These are phyloP conservation scores for Palythoa caribaeorum DNA, from an alignment of 92 coral and sea anemone species.

Conservation along the genomic window DNA sequence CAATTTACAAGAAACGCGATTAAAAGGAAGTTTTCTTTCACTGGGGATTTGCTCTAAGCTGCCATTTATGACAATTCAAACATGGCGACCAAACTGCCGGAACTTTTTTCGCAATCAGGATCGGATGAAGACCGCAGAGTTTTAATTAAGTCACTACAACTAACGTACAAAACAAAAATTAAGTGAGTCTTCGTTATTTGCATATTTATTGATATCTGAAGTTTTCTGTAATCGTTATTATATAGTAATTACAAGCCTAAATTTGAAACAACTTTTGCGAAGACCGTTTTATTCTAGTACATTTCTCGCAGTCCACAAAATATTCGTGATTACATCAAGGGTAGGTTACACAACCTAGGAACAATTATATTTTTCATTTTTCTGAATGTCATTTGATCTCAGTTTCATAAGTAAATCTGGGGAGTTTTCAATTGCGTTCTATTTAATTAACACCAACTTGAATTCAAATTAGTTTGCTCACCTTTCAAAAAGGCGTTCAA, in stretches of 20 bases:
- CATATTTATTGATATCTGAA: not conserved
- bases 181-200: not conserved
- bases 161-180: not conserved
- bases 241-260: not conserved
- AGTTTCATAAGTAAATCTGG: constrained; percentile 17
- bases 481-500: constrained; percentile 2
- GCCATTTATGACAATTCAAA: constrained; percentile 1
- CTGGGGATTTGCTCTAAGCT: constrained; percentile 4
- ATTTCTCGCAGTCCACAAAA: not conserved
- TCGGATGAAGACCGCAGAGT: not conserved
- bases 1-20: not conserved
- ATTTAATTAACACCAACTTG: constrained; percentile 2
- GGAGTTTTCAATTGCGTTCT: not conserved
- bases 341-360: not conserved
- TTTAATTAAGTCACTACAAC: constrained; percentile 2
- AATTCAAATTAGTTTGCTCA: constrained; percentile 32
- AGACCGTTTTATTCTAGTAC: not conserved
- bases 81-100: constrained; percentile 8
- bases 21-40: constrained; percentile 4
- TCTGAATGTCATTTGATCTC: not conserved
- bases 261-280: not conserved
- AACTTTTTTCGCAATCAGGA: not conserved
- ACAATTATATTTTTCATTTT: not conserved
- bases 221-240: not conserved
- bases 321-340: not conserved